Conservation (phyloP, 2,113 vertebrate genomes). For the Corythornis madagascariensis region DNA sequence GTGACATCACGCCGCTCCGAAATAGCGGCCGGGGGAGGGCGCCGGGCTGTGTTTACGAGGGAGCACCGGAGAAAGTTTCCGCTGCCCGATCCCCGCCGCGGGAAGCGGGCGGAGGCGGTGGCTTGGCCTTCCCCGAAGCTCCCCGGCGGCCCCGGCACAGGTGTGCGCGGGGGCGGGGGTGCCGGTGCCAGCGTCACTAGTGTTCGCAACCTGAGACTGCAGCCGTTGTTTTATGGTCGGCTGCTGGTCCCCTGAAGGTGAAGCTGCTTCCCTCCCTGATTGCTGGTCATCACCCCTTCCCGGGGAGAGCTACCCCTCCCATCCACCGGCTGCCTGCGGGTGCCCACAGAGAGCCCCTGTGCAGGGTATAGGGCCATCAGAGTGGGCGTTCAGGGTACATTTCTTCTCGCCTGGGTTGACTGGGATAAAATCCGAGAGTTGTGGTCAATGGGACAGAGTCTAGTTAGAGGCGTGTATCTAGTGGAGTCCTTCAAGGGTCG, state of each 20-base stretch:
- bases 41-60: neutral
- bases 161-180: neutral
- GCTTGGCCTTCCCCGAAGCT: neutral
- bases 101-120: neutral
- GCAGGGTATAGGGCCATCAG: fast-evolving
- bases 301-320: too few species aligned
- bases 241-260: neutral
- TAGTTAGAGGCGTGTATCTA: too few species aligned
- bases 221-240: neutral
- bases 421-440: too few species aligned
- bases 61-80: neutral
- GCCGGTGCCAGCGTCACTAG: too few species aligned
- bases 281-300: neutral
- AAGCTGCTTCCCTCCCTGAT: neutral
- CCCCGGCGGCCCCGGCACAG: neutral
- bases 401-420: neutral
- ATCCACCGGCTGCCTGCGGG: too few species aligned
- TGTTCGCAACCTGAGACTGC: neutral
- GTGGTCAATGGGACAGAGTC: too few species aligned
- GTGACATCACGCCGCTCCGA: neutral
- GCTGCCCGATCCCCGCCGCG: neutral
- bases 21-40: conserved; percentile 18
- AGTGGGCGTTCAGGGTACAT: fast-evolving
- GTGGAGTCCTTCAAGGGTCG: too few species aligned
- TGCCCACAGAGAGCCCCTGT: neutral